Percentiles rank a stretch among this genome's conserved stretches.
Evolutionary conservation across 2,113 vertebrate genomes (phyloP).

Genomic region (Diadophis punctatus): DNA sequence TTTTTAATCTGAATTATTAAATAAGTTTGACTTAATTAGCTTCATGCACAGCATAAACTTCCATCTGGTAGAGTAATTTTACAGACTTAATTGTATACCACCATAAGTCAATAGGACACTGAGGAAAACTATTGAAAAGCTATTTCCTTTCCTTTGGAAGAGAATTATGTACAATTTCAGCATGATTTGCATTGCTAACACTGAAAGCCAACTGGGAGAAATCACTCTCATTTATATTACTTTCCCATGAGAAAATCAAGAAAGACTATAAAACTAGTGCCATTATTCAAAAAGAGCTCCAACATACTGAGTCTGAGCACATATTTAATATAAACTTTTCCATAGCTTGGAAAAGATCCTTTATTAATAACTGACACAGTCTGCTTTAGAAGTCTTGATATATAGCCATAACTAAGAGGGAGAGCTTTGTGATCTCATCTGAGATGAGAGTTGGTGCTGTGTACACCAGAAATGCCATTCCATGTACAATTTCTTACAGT

Average conservation of each 20-base stretch:
- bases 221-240: conserved; percentile 84
- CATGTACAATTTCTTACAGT: not conserved
- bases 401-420: not conserved
- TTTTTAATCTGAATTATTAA: conserved; percentile 63
- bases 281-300: conserved; percentile 75
- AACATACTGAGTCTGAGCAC: conserved; percentile 68
- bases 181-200: conserved; percentile 80
- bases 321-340: conserved; percentile 66
- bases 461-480: not conserved
- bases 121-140: conserved; percentile 87
- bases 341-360: conserved; percentile 55
- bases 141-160: conserved; percentile 90
- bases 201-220: conserved; percentile 79
- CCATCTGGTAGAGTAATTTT: conserved; percentile 86
- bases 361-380: conserved; percentile 54
- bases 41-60: conserved; percentile 76
- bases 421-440: not conserved
- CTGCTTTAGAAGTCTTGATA: conserved; percentile 59
- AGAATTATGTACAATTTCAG: conserved; percentile 86
- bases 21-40: conserved; percentile 77
- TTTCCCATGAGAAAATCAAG: conserved; percentile 82
- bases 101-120: conserved; percentile 85
- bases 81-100: conserved; percentile 81
- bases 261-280: conserved; percentile 79
- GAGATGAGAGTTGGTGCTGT: not conserved